These are phyloP conservation scores for Drosophila meridiana DNA, from an alignment of 2,888 invertebrate genomes.

Conservation along the genomic window DNA sequence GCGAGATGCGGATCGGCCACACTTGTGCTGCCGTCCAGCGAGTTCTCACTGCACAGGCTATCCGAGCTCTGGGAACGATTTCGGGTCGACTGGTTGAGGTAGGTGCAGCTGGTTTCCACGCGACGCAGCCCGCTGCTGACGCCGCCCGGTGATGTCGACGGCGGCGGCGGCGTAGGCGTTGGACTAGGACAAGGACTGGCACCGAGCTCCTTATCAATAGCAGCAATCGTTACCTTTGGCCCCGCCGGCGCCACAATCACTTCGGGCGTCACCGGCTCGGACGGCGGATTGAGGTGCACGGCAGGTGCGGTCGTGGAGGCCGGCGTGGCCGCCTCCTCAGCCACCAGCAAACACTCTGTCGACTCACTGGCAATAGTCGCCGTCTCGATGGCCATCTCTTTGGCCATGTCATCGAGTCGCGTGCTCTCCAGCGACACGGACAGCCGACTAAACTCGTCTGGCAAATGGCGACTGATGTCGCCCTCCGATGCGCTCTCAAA, in stretches of 20 bases:
- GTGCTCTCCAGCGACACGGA: constrained; percentile 81
- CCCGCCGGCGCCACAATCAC: constrained; percentile 30
- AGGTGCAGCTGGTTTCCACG: constrained; percentile 80
- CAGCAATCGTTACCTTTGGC: constrained; percentile 81
- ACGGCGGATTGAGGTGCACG: constrained; percentile 7
- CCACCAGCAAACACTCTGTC: constrained; percentile 77
- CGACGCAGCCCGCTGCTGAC: constrained; percentile 79
- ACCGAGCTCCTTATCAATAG: constrained; percentile 60
- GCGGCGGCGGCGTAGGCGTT: constrained; percentile 80
- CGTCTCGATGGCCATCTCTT: constrained; percentile 82
- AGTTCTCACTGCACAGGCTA: constrained; percentile 84
- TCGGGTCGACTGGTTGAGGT: constrained; percentile 82
- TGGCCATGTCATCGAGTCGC: constrained; percentile 77
- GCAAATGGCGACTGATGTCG: constrained; percentile 83
- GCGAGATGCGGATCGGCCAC: constrained; percentile 80
- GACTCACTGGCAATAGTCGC: constrained; percentile 84
- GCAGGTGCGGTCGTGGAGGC: constrained; percentile 62
- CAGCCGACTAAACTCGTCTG: constrained; percentile 82
- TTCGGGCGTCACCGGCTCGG: constrained; percentile 20
- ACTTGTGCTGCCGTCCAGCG: constrained; percentile 82
- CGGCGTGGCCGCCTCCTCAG: constrained; percentile 62
- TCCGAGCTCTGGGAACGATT: constrained; percentile 85
- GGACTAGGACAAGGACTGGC: constrained; percentile 70
- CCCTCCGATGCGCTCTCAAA: constrained; percentile 85
- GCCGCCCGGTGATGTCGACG: constrained; percentile 82